Conservation (phyloP, 2,113 vertebrate species). For the Chaetodon trifascialis region DNA sequence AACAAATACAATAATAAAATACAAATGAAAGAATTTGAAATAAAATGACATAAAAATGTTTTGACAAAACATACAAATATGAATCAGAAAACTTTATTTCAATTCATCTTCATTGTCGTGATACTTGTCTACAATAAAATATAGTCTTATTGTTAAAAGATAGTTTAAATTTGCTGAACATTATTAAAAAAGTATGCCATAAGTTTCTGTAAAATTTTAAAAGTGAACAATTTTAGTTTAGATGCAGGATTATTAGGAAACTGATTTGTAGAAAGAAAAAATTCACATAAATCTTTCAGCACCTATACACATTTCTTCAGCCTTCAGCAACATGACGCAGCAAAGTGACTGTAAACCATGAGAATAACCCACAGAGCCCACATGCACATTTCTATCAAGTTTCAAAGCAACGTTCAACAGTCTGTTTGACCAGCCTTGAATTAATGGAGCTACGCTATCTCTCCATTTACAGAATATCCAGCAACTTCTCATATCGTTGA, state of each 20-base stretch:
- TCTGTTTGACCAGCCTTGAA: background rate
- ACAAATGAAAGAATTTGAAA: background rate
- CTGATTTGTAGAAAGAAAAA: too few relatives aligned
- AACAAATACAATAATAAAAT: too few relatives aligned
- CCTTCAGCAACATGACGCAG: too few relatives aligned
- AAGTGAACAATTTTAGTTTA: too few relatives aligned
- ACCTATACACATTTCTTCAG: too few relatives aligned
- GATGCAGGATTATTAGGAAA: background rate
- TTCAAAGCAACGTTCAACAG: background rate
- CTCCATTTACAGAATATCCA: background rate
- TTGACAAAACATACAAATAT: background rate
- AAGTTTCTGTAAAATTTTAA: background rate
- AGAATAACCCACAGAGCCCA: background rate
- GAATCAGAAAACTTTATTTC: background rate
- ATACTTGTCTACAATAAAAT: background rate
- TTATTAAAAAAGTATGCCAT: background rate
- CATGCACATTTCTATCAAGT: background rate
- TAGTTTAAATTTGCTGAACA: background rate
- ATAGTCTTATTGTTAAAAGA: background rate
- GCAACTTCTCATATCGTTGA: background rate
- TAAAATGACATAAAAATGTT: too few relatives aligned
- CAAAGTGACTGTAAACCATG: background rate
- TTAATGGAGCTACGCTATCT: background rate
- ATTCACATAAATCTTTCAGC: too few relatives aligned
- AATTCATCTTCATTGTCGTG: background rate